Percentiles rank a stretch among this genome's conserved stretches.
Evolutionary conservation across 2,113 vertebrate species (phyloP).

Genomic region (Hystrix cristata): DNA sequence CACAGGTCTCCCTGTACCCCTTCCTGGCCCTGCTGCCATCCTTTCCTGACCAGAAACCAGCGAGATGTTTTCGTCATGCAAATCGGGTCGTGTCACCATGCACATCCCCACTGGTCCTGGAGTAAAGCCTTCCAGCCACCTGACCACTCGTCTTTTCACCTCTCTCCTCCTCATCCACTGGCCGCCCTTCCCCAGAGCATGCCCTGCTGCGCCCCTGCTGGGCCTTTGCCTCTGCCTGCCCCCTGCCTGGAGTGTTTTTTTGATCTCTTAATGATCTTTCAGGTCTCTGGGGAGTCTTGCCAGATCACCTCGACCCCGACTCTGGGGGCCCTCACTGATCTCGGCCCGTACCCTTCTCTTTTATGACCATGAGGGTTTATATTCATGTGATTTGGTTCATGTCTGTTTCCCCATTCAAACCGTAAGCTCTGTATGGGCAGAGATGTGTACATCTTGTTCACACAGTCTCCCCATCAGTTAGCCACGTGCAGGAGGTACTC

Average conservation of each 20-base stretch:
- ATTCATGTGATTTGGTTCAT: neutral
- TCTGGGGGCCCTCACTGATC: neutral
- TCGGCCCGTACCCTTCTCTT: neutral
- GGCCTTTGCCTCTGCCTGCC: neutral
- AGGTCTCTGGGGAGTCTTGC: neutral
- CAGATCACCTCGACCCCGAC: neutral
- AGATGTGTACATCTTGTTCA: neutral
- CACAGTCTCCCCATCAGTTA: neutral
- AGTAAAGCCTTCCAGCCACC: neutral
- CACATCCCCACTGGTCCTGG: neutral
- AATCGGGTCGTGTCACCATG: neutral
- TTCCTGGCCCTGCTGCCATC: too few relatives aligned
- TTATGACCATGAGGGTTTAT: neutral
- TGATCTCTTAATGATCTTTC: neutral
- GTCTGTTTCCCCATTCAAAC: neutral
- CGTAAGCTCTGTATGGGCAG: neutral
- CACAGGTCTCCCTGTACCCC: neutral
- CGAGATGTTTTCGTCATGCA: neutral
- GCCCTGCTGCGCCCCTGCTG: neutral
- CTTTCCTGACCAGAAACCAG: neutral
- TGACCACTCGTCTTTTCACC: neutral
- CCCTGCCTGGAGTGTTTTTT: neutral
- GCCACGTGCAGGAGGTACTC: neutral
- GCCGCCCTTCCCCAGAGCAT: neutral
- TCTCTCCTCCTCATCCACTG: neutral